These are phyloP conservation scores for Leptinotarsa lineolata DNA, from an alignment of 1,140 invertebrate species.

Conservation along the genomic window DNA sequence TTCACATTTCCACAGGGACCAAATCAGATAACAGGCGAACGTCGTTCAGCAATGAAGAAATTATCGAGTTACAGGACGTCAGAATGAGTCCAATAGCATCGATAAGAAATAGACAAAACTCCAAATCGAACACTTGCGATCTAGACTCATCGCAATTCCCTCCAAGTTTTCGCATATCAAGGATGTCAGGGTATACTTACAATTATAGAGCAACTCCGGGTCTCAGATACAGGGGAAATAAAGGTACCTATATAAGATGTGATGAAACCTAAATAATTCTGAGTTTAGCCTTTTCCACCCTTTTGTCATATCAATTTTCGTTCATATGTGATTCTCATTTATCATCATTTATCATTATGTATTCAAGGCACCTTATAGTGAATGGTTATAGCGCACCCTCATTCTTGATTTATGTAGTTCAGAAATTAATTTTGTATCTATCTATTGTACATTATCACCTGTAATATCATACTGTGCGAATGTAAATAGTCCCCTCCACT, in stretches of 20 bases:
- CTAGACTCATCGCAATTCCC: conserved; percentile 71
- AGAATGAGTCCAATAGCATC: conserved; percentile 82
- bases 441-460: too few species aligned
- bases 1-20: background rate
- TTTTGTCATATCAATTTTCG: too few species aligned
- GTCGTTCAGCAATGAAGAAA: conserved; percentile 62
- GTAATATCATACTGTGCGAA: too few species aligned
- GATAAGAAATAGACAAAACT: conserved; percentile 69
- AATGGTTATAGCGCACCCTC: too few species aligned
- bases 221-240: conserved; percentile 64
- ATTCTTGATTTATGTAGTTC: too few species aligned
- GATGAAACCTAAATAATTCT: background rate
- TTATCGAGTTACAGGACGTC: conserved; percentile 81
- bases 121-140: conserved; percentile 53
- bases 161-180: conserved; percentile 77
- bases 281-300: too few species aligned
- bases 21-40: conserved; percentile 42
- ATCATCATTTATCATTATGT: too few species aligned
- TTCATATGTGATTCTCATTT: too few species aligned
- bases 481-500: too few species aligned
- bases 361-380: too few species aligned
- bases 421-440: too few species aligned
- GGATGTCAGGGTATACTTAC: conserved; percentile 61
- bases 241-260: conserved; percentile 54
- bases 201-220: conserved; percentile 58